These are phyloP conservation scores for Drosophila biarmipes DNA, from an alignment of 1,140 invertebrate genomes.

Conservation along the genomic window DNA sequence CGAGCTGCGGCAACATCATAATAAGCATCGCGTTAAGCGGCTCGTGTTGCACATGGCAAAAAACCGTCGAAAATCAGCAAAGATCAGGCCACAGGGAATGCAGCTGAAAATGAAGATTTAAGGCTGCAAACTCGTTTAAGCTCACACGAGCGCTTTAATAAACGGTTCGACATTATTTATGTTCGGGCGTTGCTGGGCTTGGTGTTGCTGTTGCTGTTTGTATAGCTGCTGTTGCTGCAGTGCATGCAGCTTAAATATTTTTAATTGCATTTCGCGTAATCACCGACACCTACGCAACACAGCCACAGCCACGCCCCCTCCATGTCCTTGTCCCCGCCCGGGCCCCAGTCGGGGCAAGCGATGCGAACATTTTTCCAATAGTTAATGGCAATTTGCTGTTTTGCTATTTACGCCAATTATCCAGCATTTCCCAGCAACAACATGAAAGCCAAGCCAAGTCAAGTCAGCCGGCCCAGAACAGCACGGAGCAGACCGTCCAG, in stretches of 20 bases:
- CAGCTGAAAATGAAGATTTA: constrained; percentile 21
- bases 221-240: constrained; percentile 40
- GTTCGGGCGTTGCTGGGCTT: constrained; percentile 18
- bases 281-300: constrained; percentile 70
- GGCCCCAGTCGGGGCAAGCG: constrained; percentile 55
- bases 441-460: constrained; percentile 57
- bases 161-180: constrained; percentile 56
- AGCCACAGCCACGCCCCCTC: constrained; percentile 33
- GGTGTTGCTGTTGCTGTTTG: constrained; percentile 26
- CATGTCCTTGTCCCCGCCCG: neutral
- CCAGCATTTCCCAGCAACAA: constrained; percentile 72
- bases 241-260: constrained; percentile 76
- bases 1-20: constrained; percentile 42
- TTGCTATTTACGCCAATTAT: constrained; percentile 83
- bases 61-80: constrained; percentile 42
- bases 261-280: constrained; percentile 82
- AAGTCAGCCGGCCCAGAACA: constrained; percentile 36
- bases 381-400: constrained; percentile 83
- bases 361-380: constrained; percentile 79
- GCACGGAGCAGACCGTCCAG: constrained; percentile 33
- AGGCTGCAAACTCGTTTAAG: constrained; percentile 40
- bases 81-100: constrained; percentile 31
- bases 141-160: constrained; percentile 55
- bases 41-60: constrained; percentile 16
- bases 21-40: constrained; percentile 51